These are phyloP conservation scores for Dolichallabes microphthalmus DNA, from an alignment of 2,113 vertebrate genomes.

Conservation along the genomic window DNA sequence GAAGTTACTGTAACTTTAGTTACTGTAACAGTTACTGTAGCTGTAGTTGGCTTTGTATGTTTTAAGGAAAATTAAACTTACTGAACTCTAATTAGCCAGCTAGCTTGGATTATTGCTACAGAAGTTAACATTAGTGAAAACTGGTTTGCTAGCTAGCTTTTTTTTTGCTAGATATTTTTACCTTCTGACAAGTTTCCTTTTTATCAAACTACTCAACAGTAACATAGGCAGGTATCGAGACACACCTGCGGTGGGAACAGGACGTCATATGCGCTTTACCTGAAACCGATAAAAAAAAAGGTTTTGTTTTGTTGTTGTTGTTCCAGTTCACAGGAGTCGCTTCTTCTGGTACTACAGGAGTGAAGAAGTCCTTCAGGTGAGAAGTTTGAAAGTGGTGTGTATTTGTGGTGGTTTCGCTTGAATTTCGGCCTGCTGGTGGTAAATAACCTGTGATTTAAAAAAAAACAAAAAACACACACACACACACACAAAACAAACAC, in stretches of 20 bases:
- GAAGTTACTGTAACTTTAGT: too few species aligned
- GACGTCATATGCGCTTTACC: constrained; percentile 12
- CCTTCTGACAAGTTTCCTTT: not conserved
- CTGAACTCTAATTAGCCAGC: not conserved
- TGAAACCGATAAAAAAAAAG: not conserved
- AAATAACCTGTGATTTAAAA: too few species aligned
- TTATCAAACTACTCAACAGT: not conserved
- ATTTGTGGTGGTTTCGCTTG: not conserved
- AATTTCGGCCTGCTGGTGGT: not conserved
- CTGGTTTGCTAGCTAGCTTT: not conserved
- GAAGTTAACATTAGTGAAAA: not conserved
- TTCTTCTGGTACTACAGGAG: not conserved
- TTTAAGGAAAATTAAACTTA: not conserved
- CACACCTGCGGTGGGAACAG: constrained; percentile 52
- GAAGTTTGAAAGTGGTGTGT: too few species aligned
- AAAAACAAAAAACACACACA: too few species aligned
- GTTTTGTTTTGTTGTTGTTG: not conserved
- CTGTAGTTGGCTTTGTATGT: too few species aligned
- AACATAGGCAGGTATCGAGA: constrained; percentile 53
- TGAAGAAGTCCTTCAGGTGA: not conserved
- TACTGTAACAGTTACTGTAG: too few species aligned
- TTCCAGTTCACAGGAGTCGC: not conserved
- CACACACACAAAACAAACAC: too few species aligned
- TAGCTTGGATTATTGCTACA: not conserved
- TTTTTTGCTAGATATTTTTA: not conserved